Evolutionary conservation across 2,797 vertebrate species (phyloP), one percentile per base, ranked within the genome.

Genomic region (Xyrichtys novacula): DNA sequence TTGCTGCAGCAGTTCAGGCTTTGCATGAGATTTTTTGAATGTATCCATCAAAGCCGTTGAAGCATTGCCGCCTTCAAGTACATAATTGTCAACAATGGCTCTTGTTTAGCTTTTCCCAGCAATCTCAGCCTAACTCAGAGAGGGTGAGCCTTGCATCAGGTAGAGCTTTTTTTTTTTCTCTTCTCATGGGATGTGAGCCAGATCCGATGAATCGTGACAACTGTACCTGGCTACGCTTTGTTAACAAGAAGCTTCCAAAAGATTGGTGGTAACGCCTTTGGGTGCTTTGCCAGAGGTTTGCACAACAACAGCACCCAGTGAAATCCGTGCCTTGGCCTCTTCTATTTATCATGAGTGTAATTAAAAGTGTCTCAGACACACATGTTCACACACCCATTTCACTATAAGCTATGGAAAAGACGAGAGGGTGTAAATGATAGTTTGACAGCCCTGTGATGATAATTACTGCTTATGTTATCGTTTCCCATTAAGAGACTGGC

Each of bases 391-490:
- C 80, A 81, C 73, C 80, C 73, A 48, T 66, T 72, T 68, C 58
- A 65, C 76, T 65, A 54, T 55, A 61, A 71, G 67, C 66, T 60
- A 39, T 68, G 49, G 74, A 85, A 81, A 84, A 68, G 68, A 69
- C 57, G 60, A 62, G 76, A 77, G 64, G 74, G 65, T 85, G 80
- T 75, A 84, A 90, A 89, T 90, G 84, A 90, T 88, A 90, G 85
- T 88, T 85, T 81, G 68, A 84, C 89, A 88, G 63, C 53, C 81
- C 87, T 73, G 39, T 60, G 56, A 65, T 75, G 66, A 40, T 92
- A 93, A 95, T 95, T 90, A 90, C 65, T 91, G 84, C 90, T 93
- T 95, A 87, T 75, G 64, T 71, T 91, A 69, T 91, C 80, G 74
- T 88, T 89, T 10, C 76, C 80, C 87, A 75, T 89, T 91, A 87